These are phyloP conservation scores for Alcedo atthis DNA, from an alignment of 2,797 vertebrate genomes.

Conservation along the genomic window DNA sequence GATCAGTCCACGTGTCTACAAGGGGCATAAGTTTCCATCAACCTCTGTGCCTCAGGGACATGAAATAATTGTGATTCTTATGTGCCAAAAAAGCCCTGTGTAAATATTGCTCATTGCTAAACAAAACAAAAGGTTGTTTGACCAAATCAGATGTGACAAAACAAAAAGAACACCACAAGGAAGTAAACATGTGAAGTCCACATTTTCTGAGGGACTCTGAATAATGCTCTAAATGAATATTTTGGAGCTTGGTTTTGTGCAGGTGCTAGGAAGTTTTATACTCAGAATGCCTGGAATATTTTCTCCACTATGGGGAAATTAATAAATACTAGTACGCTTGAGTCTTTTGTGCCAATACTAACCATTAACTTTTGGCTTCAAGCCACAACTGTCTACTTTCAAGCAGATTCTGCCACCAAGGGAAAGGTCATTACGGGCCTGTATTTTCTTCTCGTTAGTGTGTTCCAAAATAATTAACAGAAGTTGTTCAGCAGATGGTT, in stretches of 20 bases:
- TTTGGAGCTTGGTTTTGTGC: slow-evolving; percentile 77
- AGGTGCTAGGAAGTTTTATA: slow-evolving; percentile 82
- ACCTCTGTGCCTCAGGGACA: slow-evolving; percentile 68
- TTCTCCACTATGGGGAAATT: slow-evolving; percentile 79
- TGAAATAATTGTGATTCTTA: slow-evolving; percentile 67
- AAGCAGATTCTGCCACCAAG: slow-evolving; percentile 78
- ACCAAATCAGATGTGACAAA: slow-evolving; percentile 67
- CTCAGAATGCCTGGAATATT: slow-evolving; percentile 81
- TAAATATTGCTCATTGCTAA: slow-evolving; percentile 76
- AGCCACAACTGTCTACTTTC: slow-evolving; percentile 76
- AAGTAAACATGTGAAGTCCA: slow-evolving; percentile 71
- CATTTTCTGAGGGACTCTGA: slow-evolving; percentile 75
- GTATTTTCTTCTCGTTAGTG: slow-evolving; percentile 73
- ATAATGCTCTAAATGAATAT: slow-evolving; percentile 75
- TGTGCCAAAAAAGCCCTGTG: slow-evolving; percentile 64
- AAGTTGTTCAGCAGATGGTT: slow-evolving; percentile 87
- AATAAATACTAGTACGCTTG: slow-evolving; percentile 72
- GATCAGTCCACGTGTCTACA: slow-evolving; percentile 42
- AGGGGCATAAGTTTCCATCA: slow-evolving; percentile 52
- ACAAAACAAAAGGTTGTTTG: slow-evolving; percentile 74
- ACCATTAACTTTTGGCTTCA: slow-evolving; percentile 80
- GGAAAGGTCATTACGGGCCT: slow-evolving; percentile 79
- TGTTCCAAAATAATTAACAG: slow-evolving; percentile 82
- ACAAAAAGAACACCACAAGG: slow-evolving; percentile 63
- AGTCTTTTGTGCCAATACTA: slow-evolving; percentile 81